Evolutionary conservation across 2,888 invertebrate genomes (phyloP).

Genomic region (Synanthedon formicaeformis): DNA sequence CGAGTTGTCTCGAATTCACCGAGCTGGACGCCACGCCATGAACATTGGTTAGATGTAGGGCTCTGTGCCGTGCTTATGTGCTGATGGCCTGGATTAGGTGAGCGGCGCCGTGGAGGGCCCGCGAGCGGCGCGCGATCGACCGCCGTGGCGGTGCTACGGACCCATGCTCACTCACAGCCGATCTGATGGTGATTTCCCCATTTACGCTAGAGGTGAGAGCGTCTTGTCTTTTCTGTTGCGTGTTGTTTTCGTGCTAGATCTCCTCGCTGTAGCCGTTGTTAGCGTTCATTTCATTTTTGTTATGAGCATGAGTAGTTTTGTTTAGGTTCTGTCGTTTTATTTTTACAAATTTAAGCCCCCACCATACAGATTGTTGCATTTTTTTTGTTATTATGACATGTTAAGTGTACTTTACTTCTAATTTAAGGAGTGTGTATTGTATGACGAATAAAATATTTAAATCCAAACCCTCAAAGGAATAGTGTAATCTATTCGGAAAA

Average conservation of each 20-base stretch:
- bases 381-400: too few relatives aligned
- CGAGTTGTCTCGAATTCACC: slow-evolving; percentile 39
- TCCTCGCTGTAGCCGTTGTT: slow-evolving; percentile 1
- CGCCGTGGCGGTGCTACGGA: slow-evolving; percentile 74
- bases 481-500: slow-evolving; percentile 8
- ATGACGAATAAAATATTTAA: slow-evolving; percentile 1
- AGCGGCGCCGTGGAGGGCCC: slow-evolving; percentile 65
- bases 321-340: not conserved
- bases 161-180: slow-evolving; percentile 87
- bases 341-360: too few relatives aligned
- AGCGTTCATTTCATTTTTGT: too few relatives aligned
- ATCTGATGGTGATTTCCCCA: slow-evolving; percentile 87
- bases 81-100: slow-evolving; percentile 55
- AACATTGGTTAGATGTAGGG: slow-evolving; percentile 28
- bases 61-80: slow-evolving; percentile 41
- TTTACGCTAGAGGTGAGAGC: slow-evolving; percentile 80
- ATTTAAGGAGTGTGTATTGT: too few relatives aligned
- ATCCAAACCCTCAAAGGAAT: not conserved
- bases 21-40: slow-evolving; percentile 36
- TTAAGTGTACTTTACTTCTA: too few relatives aligned
- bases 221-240: slow-evolving; percentile 5
- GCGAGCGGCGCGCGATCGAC: slow-evolving; percentile 60
- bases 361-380: too few relatives aligned
- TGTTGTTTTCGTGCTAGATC: slow-evolving; percentile 8
- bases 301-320: not conserved